Conservation (phyloP, 2,113 vertebrate genomes). For the Scomber scombrus region DNA sequence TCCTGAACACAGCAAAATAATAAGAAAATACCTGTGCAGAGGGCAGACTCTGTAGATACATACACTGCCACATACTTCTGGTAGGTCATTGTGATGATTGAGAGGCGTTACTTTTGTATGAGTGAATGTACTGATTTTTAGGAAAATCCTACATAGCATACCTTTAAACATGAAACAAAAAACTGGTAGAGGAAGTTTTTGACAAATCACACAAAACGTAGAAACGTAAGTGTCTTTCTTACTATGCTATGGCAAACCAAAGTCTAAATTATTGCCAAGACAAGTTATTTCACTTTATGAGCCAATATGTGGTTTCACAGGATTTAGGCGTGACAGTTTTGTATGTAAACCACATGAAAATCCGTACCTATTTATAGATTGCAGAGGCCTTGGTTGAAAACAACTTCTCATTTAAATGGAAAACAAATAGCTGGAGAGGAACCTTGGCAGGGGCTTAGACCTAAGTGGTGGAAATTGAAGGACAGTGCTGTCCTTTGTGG, state of each 20-base stretch:
- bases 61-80: too few relatives aligned
- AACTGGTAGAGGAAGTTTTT: neutral
- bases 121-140: too few relatives aligned
- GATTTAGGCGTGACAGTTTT: slow-evolving; percentile 61
- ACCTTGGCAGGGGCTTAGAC: neutral
- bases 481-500: slow-evolving; percentile 2
- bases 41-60: too few relatives aligned
- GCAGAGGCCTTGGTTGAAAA: slow-evolving; percentile 35
- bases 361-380: slow-evolving; percentile 57
- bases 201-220: neutral
- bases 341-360: slow-evolving; percentile 66
- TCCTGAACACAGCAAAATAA: too few relatives aligned
- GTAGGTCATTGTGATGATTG: too few relatives aligned
- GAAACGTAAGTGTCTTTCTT: neutral
- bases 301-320: slow-evolving; percentile 1
- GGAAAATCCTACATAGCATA: too few relatives aligned
- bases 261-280: slow-evolving; percentile 28
- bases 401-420: slow-evolving; percentile 28
- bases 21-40: too few relatives aligned
- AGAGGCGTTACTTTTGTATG: too few relatives aligned
- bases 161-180: too few relatives aligned
- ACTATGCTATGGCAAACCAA: slow-evolving; percentile 24
- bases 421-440: slow-evolving; percentile 44
- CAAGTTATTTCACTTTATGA: slow-evolving; percentile 22
- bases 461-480: slow-evolving; percentile 16